These are phyloP conservation scores for Temnothorax unifasciatus DNA, from an alignment of 2,888 invertebrate species.

Conservation along the genomic window DNA sequence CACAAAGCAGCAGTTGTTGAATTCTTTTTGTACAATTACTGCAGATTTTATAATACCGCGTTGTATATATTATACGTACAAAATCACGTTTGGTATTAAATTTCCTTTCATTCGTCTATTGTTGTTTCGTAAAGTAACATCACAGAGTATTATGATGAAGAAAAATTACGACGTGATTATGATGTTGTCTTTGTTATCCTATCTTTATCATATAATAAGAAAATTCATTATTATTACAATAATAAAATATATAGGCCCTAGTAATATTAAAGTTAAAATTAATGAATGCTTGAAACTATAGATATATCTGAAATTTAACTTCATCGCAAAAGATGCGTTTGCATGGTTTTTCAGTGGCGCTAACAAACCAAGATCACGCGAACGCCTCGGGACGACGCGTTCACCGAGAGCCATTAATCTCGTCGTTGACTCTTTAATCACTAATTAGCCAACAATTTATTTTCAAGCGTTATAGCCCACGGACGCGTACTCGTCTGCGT, in stretches of 20 bases:
- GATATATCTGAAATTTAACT: not conserved
- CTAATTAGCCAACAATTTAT: slow-evolving; percentile 46
- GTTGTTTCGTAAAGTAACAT: not conserved
- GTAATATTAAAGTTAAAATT: not conserved
- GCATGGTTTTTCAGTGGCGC: slow-evolving; percentile 1
- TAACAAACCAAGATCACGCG: slow-evolving; percentile 5
- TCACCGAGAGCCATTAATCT: slow-evolving; percentile 32
- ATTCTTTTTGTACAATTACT: not conserved
- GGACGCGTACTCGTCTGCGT: slow-evolving; percentile 7
- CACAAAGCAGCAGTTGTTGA: not conserved
- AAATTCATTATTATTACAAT: not conserved
- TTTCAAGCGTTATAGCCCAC: slow-evolving; percentile 15
- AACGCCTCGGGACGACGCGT: not conserved
- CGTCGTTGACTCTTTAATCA: slow-evolving; percentile 42
- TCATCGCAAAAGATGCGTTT: not conserved
- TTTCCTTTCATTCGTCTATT: not conserved
- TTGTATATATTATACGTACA: too few species aligned
- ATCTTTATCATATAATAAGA: not conserved
- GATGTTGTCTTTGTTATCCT: not conserved
- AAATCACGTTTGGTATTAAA: not conserved
- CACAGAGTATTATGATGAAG: too few species aligned
- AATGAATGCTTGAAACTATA: not conserved
- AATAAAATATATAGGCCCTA: not conserved
- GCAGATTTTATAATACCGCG: not conserved
- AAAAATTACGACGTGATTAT: not conserved